Conservation (phyloP, 2,113 vertebrate species). For the Phoxinus phoxinus region DNA sequence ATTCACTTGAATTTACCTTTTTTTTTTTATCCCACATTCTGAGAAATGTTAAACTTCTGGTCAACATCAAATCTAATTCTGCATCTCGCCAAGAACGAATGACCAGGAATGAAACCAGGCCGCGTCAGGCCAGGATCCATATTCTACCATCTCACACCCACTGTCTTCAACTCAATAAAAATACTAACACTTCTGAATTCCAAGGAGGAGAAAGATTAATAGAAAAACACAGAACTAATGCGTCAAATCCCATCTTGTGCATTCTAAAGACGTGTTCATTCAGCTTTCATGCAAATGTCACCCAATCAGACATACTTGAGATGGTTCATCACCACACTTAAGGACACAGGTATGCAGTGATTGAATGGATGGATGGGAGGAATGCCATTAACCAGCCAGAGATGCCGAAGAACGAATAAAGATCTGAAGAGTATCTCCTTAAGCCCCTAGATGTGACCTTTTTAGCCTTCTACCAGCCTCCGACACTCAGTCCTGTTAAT, state of each 20-base stretch:
- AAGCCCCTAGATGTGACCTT: slow-evolving; percentile 39
- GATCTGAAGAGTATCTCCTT: slow-evolving; percentile 30
- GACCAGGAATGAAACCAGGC: not conserved
- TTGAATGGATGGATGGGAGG: slow-evolving; percentile 6
- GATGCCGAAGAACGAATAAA: slow-evolving; percentile 23
- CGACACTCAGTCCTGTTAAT: slow-evolving; percentile 27
- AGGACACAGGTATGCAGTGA: slow-evolving; percentile 21
- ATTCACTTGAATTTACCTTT: not conserved
- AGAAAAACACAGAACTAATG: not conserved
- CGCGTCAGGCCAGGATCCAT: not conserved
- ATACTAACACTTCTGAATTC: not conserved
- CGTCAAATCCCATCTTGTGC: not conserved
- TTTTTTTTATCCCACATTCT: not conserved
- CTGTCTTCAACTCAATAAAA: too few relatives aligned
- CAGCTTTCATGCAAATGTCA: slow-evolving; percentile 33
- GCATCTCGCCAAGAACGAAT: not conserved
- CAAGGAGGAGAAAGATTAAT: slow-evolving; percentile 13
- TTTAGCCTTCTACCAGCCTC: slow-evolving; percentile 39
- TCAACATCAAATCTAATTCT: slow-evolving; percentile 1
- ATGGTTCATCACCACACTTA: slow-evolving; percentile 30
- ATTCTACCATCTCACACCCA: not conserved
- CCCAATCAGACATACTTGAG: slow-evolving; percentile 44
- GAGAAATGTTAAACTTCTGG: not conserved
- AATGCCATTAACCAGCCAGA: slow-evolving; percentile 19
- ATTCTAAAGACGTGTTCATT: not conserved